These are phyloP conservation scores for Porites evermanni DNA, from an alignment of 92 coral and sea anemone genomes.

Conservation along the genomic window DNA sequence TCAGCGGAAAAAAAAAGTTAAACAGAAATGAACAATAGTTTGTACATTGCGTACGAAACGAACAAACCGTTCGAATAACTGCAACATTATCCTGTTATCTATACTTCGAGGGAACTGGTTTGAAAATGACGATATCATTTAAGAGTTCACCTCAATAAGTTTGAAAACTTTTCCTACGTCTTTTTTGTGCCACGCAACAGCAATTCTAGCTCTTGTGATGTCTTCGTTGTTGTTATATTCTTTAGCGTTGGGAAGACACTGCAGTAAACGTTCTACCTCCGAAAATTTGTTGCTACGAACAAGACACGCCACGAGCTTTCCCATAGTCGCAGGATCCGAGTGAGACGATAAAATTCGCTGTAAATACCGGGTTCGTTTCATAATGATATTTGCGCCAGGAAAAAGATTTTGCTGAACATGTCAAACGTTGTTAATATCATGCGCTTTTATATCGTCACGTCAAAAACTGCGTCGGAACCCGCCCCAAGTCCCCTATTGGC, in stretches of 20 bases:
- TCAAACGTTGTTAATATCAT: not conserved
- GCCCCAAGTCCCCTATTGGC: too few species aligned
- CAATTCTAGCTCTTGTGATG: slow-evolving; percentile 48
- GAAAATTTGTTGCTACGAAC: slow-evolving; percentile 26
- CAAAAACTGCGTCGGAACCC: not conserved
- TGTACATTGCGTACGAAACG: not conserved
- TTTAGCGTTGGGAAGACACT: slow-evolving; percentile 31
- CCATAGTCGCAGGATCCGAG: not conserved
- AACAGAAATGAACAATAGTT: slow-evolving; percentile 15
- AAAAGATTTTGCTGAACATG: not conserved
- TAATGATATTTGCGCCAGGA: not conserved
- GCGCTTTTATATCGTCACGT: too few species aligned
- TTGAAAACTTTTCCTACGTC: slow-evolving; percentile 36
- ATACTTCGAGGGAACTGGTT: not conserved
- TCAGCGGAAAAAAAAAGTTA: not conserved
- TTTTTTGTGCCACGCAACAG: slow-evolving; percentile 49
- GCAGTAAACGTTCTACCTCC: slow-evolving; percentile 32
- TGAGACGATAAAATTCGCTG: not conserved
- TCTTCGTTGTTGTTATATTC: slow-evolving; percentile 39
- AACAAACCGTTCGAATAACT: not conserved
- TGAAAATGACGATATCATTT: not conserved
- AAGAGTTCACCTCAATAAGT: slow-evolving; percentile 43
- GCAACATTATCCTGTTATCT: not conserved
- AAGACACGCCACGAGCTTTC: slow-evolving; percentile 21
- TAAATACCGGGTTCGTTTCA: slow-evolving; percentile 10